These are phyloP conservation scores for Tokudaia tokunoshimensis DNA, from an alignment of 2,797 vertebrate species.

Conservation along the genomic window DNA sequence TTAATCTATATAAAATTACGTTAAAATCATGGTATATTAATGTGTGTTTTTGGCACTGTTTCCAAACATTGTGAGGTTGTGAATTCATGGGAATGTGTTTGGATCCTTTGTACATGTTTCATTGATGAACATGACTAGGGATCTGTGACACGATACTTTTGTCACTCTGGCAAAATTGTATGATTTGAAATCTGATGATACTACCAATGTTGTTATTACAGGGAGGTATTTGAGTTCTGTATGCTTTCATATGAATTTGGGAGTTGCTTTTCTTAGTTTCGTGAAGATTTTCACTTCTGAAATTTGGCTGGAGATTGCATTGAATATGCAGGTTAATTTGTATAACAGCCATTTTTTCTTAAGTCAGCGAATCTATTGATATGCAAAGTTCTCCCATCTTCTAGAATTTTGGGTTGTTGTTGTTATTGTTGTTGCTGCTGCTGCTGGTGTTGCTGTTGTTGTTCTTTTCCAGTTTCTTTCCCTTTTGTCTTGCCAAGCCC, in stretches of 20 bases:
- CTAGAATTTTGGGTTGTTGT: not conserved
- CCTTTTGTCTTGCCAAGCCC: not conserved
- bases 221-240: not conserved
- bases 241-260: not conserved
- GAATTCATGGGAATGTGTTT: not conserved
- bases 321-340: not conserved
- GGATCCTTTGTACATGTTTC: not conserved
- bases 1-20: constrained; percentile 4
- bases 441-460: not conserved
- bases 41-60: not conserved
- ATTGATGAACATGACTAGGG: not conserved
- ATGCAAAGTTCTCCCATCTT: not conserved
- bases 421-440: too few species aligned
- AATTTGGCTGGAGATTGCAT: not conserved
- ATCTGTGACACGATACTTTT: not conserved
- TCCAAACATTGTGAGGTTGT: not conserved
- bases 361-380: not conserved
- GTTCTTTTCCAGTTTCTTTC: not conserved
- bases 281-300: not conserved
- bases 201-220: not conserved
- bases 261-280: not conserved
- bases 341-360: not conserved
- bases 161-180: not conserved
- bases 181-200: not conserved
- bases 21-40: not conserved